Evolutionary conservation across 2,888 invertebrate genomes (phyloP).

Genomic region (Eilema caniola): DNA sequence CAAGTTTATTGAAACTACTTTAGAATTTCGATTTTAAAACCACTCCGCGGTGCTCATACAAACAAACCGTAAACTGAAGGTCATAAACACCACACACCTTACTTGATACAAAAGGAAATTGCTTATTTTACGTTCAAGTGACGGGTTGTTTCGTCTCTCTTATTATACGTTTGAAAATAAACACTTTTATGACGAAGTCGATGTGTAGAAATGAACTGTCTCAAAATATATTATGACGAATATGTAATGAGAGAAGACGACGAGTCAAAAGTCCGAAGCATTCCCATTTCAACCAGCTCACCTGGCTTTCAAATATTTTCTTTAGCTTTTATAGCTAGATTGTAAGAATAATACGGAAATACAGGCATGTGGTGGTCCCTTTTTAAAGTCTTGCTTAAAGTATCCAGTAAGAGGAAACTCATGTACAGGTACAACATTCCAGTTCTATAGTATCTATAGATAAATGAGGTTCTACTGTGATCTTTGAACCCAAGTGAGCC

Average conservation of each 20-base stretch:
- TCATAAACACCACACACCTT: slow-evolving; percentile 82
- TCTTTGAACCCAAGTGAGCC: too few relatives aligned
- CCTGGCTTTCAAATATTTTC: too few relatives aligned
- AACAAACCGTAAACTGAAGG: slow-evolving; percentile 81
- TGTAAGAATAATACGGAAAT: too few relatives aligned
- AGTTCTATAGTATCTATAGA: too few relatives aligned
- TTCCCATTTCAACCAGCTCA: too few relatives aligned
- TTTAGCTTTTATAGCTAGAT: too few relatives aligned
- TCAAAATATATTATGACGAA: slow-evolving; percentile 15
- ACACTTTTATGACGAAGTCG: slow-evolving; percentile 72
- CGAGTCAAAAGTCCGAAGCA: background rate
- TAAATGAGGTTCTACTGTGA: too few relatives aligned
- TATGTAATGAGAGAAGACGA: background rate
- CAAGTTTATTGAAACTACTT: slow-evolving; percentile 67
- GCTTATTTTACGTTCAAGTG: slow-evolving; percentile 83
- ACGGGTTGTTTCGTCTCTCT: slow-evolving; percentile 71
- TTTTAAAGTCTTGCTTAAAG: too few relatives aligned
- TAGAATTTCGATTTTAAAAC: slow-evolving; percentile 76
- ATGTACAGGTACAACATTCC: too few relatives aligned
- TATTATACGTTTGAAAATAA: slow-evolving; percentile 77
- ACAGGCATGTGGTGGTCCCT: too few relatives aligned
- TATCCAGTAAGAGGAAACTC: too few relatives aligned
- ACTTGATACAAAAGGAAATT: slow-evolving; percentile 83
- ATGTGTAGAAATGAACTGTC: slow-evolving; percentile 41
- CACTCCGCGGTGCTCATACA: slow-evolving; percentile 64